These are phyloP conservation scores for Odontamblyopus lacepedii DNA, from an alignment of 2,797 vertebrate species.

Conservation along the genomic window DNA sequence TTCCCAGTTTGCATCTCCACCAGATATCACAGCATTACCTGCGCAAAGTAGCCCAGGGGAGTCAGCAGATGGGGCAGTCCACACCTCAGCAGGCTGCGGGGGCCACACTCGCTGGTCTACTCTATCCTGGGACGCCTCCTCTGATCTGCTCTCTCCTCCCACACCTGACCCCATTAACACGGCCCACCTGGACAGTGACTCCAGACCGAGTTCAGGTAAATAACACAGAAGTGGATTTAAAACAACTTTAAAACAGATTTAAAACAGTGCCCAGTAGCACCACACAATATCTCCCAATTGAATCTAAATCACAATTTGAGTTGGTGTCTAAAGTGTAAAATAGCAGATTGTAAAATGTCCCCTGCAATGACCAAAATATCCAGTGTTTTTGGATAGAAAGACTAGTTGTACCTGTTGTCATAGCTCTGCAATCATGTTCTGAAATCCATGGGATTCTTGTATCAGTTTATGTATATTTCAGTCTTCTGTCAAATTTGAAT, in stretches of 20 bases:
- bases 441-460: no score
- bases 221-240: neutral
- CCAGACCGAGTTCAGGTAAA: slow-evolving; percentile 87
- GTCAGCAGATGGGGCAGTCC: slow-evolving; percentile 45
- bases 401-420: no score
- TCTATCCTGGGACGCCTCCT: slow-evolving; percentile 79
- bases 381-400: no score
- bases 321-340: no score
- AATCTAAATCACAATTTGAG: no score
- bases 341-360: no score
- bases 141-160: slow-evolving; percentile 78
- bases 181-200: slow-evolving; percentile 77
- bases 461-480: no score
- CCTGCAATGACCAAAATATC: no score
- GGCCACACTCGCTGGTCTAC: slow-evolving; percentile 79
- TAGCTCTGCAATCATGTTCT: no score
- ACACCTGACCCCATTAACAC: slow-evolving; percentile 69
- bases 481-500: no score
- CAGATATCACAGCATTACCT: slow-evolving; percentile 48
- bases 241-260: slow-evolving; percentile 4
- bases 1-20: slow-evolving; percentile 65
- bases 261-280: slow-evolving; percentile 14
- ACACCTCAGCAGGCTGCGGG: slow-evolving; percentile 49
- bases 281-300: no score
- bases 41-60: slow-evolving; percentile 63